Evolutionary conservation across 2,113 vertebrate genomes (phyloP).

Genomic region (Salvelinus alpinus): DNA sequence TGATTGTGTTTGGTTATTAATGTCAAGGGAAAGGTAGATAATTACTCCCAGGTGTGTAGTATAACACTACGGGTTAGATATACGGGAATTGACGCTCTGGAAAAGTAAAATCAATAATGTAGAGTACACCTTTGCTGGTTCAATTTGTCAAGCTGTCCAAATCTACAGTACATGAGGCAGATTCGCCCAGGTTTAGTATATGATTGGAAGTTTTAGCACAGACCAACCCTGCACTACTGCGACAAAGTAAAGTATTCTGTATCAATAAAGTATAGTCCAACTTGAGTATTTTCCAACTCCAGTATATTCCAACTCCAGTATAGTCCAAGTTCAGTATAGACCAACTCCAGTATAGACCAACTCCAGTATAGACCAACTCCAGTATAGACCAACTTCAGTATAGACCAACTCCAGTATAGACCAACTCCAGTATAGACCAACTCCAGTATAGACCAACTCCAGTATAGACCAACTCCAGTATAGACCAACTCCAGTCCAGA

Average conservation of each 20-base stretch:
- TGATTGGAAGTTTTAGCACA: neutral
- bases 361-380: too few species aligned
- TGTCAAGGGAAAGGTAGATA: neutral
- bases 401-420: too few species aligned
- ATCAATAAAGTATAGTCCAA: neutral
- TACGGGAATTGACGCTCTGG: neutral
- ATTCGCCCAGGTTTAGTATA: neutral
- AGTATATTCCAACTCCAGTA: too few species aligned
- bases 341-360: too few species aligned
- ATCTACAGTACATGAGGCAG: neutral
- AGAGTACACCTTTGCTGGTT: neutral
- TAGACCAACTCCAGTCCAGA: neutral
- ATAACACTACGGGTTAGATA: neutral
- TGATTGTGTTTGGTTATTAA: conserved; percentile 5
- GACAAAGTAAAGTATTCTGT: too few species aligned
- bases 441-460: too few species aligned
- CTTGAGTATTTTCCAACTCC: neutral
- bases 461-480: neutral
- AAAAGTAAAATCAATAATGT: neutral
- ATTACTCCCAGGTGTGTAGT: neutral
- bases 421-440: too few species aligned
- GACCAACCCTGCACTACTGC: neutral
- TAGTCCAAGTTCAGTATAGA: too few species aligned
- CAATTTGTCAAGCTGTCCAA: neutral
- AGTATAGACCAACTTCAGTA: too few species aligned